Percentiles rank a stretch among this genome's conserved stretches.
Evolutionary conservation across 2,888 invertebrate genomes (phyloP).

Genomic region (Andrena bicolor): DNA sequence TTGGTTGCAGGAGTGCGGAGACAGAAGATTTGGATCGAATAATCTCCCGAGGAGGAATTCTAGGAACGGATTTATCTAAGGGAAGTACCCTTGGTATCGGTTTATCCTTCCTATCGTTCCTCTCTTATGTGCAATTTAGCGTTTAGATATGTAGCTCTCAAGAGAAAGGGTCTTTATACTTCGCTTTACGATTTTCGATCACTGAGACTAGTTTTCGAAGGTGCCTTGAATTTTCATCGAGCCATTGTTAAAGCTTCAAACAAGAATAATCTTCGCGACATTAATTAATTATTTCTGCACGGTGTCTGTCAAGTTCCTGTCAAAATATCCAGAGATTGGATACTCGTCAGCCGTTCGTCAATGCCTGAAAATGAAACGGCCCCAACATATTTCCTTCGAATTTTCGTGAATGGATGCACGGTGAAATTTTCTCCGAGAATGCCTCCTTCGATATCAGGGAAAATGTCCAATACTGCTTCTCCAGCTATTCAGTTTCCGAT

Average conservation of each 20-base stretch:
- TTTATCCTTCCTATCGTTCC: background rate
- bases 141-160: background rate
- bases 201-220: too few relatives aligned
- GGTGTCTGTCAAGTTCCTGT: background rate
- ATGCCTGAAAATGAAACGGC: constrained; percentile 16
- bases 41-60: constrained; percentile 3
- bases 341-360: background rate
- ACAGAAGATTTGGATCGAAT: constrained; percentile 9
- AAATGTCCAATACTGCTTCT: constrained; percentile 47
- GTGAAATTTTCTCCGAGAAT: constrained; percentile 2
- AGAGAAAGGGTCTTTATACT: too few relatives aligned
- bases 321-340: background rate
- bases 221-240: too few relatives aligned
- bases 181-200: background rate
- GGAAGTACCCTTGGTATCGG: background rate
- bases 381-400: constrained; percentile 8
- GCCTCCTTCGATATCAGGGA: constrained; percentile 5
- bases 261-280: too few relatives aligned
- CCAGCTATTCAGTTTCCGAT: constrained; percentile 35
- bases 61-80: background rate
- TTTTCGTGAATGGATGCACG: background rate
- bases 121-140: background rate
- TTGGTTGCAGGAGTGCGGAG: background rate
- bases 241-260: too few relatives aligned
- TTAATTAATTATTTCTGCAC: too few relatives aligned